Conservation (phyloP, 2,888 invertebrate genomes). For the Chydorus sphaericus region DNA sequence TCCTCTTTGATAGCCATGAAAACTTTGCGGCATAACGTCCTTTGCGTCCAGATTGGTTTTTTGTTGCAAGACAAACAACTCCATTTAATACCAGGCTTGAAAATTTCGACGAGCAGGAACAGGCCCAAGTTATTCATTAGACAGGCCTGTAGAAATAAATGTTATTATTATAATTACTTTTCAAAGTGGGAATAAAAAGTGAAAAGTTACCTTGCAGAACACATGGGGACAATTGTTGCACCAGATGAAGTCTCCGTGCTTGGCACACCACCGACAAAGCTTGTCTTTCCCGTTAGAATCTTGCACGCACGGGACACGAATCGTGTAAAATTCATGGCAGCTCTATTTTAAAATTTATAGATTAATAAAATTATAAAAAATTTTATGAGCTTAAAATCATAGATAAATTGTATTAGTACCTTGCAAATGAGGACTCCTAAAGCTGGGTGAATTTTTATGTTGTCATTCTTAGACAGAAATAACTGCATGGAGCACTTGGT, state of each 20-base stretch:
- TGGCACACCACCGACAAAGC: constrained; percentile 36
- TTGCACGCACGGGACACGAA: constrained; percentile 19
- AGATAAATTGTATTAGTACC: constrained; percentile 24
- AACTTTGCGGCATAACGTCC: constrained; percentile 28
- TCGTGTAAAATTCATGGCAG: constrained; percentile 19
- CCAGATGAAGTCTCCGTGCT: constrained; percentile 33
- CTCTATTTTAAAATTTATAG: constrained; percentile 2
- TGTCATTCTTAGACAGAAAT: not conserved
- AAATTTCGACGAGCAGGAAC: constrained; percentile 23
- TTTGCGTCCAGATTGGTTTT: constrained; percentile 29
- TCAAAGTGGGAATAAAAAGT: not conserved
- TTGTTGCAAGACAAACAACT: constrained; percentile 35
- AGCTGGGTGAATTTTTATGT: constrained; percentile 26
- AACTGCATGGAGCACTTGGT: constrained; percentile 12
- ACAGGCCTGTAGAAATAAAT: constrained; percentile 26
- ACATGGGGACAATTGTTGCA: constrained; percentile 34
- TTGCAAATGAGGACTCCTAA: constrained; percentile 30
- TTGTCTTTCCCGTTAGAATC: constrained; percentile 34
- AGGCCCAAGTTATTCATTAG: constrained; percentile 34
- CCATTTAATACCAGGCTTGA: constrained; percentile 27
- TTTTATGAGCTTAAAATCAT: not conserved
- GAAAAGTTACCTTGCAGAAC: constrained; percentile 28
- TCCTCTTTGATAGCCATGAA: constrained; percentile 12
- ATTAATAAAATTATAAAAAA: not conserved
- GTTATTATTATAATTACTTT: not conserved